Conservation (phyloP, 2,113 vertebrate genomes). For the Antechinus flavipes region DNA sequence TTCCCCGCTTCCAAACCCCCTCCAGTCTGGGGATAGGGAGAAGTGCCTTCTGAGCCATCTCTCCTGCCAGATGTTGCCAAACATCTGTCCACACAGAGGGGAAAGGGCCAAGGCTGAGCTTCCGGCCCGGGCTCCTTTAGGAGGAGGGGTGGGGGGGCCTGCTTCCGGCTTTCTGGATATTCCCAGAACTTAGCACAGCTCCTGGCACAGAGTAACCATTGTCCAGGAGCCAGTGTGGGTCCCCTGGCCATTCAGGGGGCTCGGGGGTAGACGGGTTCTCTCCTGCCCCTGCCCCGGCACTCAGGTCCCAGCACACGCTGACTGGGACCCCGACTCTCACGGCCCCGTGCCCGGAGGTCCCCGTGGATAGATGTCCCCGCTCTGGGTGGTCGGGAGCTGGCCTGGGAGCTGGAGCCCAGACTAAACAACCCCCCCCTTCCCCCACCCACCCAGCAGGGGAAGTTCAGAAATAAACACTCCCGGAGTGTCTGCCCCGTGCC, state of each 20-base stretch:
- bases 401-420: conserved; percentile 47
- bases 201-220: background rate
- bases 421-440: conserved; percentile 34
- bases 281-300: background rate
- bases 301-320: background rate
- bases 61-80: background rate
- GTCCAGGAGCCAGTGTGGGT: background rate
- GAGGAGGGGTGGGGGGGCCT: background rate
- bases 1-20: background rate
- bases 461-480: conserved; percentile 59
- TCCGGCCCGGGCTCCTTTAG: background rate
- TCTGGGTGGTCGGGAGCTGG: background rate
- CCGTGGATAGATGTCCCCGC: background rate
- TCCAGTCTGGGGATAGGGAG: background rate
- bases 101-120: background rate
- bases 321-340: background rate
- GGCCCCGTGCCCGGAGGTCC: background rate
- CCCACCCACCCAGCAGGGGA: background rate
- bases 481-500: background rate
- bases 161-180: background rate
- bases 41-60: background rate
- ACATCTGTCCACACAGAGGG: background rate
- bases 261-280: background rate
- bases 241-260: background rate
- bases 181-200: background rate